Evolutionary conservation across 2,113 vertebrate genomes (phyloP).

Genomic region (Pagrus major): DNA sequence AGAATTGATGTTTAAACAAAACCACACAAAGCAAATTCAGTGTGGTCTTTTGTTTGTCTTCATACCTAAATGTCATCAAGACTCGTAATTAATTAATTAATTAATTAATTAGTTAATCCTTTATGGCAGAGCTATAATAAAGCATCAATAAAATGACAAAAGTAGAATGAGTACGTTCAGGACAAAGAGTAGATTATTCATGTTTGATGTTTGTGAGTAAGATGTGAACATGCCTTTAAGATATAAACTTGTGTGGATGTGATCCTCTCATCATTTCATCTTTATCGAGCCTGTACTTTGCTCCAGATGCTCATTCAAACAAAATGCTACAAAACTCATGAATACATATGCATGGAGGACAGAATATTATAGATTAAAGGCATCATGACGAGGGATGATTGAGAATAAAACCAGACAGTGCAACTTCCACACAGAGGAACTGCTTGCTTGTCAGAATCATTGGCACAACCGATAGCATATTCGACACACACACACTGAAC

Average conservation of each 20-base stretch:
- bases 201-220: slow-evolving; percentile 6
- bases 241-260: neutral
- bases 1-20: neutral
- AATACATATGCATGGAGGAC: slow-evolving; percentile 9
- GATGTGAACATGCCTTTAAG: slow-evolving; percentile 17
- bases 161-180: neutral
- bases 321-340: slow-evolving; percentile 18
- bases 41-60: neutral
- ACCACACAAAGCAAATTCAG: neutral
- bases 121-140: neutral
- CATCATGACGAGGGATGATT: slow-evolving; percentile 19
- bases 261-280: neutral
- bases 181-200: slow-evolving; percentile 14
- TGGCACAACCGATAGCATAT: slow-evolving; percentile 19
- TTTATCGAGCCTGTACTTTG: neutral
- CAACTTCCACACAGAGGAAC: slow-evolving; percentile 8
- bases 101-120: too few species aligned
- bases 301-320: slow-evolving; percentile 4
- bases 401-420: slow-evolving; percentile 1
- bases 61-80: neutral
- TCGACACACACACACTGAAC: slow-evolving; percentile 21
- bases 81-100: too few species aligned
- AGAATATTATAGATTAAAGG: slow-evolving; percentile 22
- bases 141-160: slow-evolving; percentile 13
- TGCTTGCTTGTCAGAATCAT: slow-evolving; percentile 11